Evolutionary conservation across 2,888 invertebrate species (phyloP).

Genomic region (Chalcis sispes): DNA sequence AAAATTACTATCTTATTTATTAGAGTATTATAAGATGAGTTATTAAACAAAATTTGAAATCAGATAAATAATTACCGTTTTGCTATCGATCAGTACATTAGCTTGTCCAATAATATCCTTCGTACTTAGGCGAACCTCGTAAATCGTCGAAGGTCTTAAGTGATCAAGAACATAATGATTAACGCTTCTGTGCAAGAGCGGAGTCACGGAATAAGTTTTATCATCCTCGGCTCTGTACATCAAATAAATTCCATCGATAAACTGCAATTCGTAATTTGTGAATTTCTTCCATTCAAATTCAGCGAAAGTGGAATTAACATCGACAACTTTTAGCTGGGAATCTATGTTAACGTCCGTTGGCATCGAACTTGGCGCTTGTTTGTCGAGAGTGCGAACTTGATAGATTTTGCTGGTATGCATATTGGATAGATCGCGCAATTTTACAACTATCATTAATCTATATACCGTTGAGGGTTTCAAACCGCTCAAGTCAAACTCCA

Average conservation of each 20-base stretch:
- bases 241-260: constrained; percentile 92
- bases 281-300: constrained; percentile 90
- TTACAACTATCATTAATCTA: constrained; percentile 88
- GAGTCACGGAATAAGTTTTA: constrained; percentile 90
- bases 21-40: too few relatives aligned
- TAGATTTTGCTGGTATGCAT: constrained; percentile 88
- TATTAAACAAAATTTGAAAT: constrained; percentile 6
- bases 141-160: constrained; percentile 86
- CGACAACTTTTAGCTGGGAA: constrained; percentile 84
- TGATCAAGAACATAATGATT: constrained; percentile 87
- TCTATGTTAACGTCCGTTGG: constrained; percentile 83
- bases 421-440: constrained; percentile 85
- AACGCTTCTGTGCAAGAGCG: constrained; percentile 88
- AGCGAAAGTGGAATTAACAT: constrained; percentile 87
- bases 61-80: constrained; percentile 80
- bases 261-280: constrained; percentile 86
- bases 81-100: constrained; percentile 86
- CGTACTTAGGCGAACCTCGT: constrained; percentile 89
- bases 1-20: too few relatives aligned
- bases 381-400: constrained; percentile 83
- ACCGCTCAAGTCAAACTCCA: constrained; percentile 89
- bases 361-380: constrained; percentile 76
- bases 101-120: constrained; percentile 89
- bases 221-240: constrained; percentile 89
- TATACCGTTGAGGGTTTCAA: constrained; percentile 88